Percentiles rank a stretch among this genome's conserved stretches.
Evolutionary conservation across 2,888 invertebrate genomes (phyloP).

Genomic region (Colletes collaris): DNA sequence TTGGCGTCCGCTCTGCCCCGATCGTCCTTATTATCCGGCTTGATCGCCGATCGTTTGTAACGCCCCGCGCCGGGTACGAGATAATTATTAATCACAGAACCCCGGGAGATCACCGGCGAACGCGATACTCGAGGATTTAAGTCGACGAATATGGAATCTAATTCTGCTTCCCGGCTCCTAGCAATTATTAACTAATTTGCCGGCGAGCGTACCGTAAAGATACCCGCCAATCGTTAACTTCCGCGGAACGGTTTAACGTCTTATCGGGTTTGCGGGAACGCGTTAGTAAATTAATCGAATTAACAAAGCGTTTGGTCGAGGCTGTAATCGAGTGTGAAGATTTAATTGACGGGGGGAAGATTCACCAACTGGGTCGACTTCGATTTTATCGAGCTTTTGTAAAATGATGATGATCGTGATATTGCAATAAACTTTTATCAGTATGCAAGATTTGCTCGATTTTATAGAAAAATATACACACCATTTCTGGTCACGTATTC

Average conservation of each 20-base stretch:
- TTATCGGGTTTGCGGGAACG: background rate
- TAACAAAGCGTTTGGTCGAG: no score
- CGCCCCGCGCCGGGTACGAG: background rate
- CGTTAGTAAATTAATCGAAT: no score
- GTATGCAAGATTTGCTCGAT: no score
- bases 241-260: no score
- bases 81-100: constrained; percentile 20
- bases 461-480: no score
- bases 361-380: no score
- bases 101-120: background rate
- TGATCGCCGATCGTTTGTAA: constrained; percentile 22
- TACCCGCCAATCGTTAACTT: no score
- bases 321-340: background rate
- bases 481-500: no score
- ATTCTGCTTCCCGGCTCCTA: background rate
- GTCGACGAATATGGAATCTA: background rate
- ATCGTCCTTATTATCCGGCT: constrained; percentile 35
- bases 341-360: no score
- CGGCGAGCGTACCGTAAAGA: background rate
- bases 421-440: no score
- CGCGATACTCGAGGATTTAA: background rate
- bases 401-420: no score
- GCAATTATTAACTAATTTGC: background rate
- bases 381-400: no score
- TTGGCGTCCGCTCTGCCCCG: constrained; percentile 11